Conservation (phyloP, 2,888 invertebrate genomes). For the Mimas tiliae region DNA sequence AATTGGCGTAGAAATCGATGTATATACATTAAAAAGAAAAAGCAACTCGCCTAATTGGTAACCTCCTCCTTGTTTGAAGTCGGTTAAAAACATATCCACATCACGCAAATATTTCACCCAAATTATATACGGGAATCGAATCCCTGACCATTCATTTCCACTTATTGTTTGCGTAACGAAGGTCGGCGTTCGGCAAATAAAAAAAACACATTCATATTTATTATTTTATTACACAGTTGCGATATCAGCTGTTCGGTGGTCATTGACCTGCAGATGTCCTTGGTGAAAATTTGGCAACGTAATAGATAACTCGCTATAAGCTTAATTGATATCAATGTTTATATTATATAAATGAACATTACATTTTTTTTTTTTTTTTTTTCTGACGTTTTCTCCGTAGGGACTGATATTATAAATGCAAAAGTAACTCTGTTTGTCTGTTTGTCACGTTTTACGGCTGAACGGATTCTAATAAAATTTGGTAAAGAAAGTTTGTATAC, state of each 20-base stretch:
- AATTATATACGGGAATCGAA: not conserved
- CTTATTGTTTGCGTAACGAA: not conserved
- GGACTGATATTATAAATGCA: too few species aligned
- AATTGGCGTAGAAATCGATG: too few species aligned
- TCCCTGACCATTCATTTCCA: not conserved
- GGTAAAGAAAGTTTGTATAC: too few species aligned
- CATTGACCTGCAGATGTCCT: slow-evolving; percentile 17
- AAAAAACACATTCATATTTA: slow-evolving; percentile 16
- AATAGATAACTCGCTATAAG: slow-evolving; percentile 4
- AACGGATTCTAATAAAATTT: too few species aligned
- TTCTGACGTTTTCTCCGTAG: not conserved
- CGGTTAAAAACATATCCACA: too few species aligned
- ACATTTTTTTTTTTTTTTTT: not conserved
- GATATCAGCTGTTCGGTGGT: slow-evolving; percentile 22
- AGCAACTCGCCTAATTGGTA: too few species aligned
- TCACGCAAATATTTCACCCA: too few species aligned
- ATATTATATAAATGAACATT: not conserved
- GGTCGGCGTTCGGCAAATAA: slow-evolving; percentile 12
- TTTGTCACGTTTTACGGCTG: too few species aligned
- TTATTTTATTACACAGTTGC: slow-evolving; percentile 15
- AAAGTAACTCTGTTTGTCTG: too few species aligned
- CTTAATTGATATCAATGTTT: slow-evolving; percentile 21
- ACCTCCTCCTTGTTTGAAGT: too few species aligned
- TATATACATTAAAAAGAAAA: too few species aligned
- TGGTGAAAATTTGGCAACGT: slow-evolving; percentile 11